Conservation (phyloP, 1,140 invertebrate species). For the Drosophila pseudoananassae region DNA sequence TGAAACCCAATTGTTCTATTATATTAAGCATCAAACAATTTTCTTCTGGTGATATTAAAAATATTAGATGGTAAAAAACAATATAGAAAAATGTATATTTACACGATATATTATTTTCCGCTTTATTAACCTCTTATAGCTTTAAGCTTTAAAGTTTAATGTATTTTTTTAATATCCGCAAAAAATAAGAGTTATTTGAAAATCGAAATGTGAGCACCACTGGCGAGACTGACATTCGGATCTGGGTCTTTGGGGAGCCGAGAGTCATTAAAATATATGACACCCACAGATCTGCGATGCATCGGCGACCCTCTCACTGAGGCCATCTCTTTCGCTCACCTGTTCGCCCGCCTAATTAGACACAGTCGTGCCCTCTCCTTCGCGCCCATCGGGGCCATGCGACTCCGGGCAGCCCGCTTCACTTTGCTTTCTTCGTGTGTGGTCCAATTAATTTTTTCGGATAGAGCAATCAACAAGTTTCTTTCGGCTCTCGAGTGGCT, state of each 20-base stretch:
- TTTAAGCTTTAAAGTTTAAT: too few species aligned
- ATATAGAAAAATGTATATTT: too few species aligned
- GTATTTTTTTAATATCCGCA: not conserved
- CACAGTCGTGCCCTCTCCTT: conserved; percentile 23
- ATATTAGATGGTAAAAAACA: too few species aligned
- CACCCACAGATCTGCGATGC: conserved; percentile 65
- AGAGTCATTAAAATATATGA: conserved; percentile 78
- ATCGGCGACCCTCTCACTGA: conserved; percentile 21
- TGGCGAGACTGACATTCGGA: conserved; percentile 22
- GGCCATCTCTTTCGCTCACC: conserved; percentile 42
- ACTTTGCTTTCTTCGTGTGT: conserved; percentile 62
- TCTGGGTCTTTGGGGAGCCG: conserved; percentile 35
- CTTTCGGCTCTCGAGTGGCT: conserved; percentile 16
- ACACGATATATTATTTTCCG: too few species aligned
- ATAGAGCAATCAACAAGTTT: conserved; percentile 81
- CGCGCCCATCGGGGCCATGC: not conserved
- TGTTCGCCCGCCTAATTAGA: conserved; percentile 55
- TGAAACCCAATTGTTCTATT: too few species aligned
- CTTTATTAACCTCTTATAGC: too few species aligned
- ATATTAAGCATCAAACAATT: too few species aligned
- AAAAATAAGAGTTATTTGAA: not conserved
- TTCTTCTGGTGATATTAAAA: too few species aligned
- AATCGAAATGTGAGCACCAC: conserved; percentile 9
- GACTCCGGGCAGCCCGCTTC: too few species aligned
- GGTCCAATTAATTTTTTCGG: conserved; percentile 80